phyloP scores from a whole-genome alignment of 2,113 vertebrate species.

The Thomomys bottae region DNA sequence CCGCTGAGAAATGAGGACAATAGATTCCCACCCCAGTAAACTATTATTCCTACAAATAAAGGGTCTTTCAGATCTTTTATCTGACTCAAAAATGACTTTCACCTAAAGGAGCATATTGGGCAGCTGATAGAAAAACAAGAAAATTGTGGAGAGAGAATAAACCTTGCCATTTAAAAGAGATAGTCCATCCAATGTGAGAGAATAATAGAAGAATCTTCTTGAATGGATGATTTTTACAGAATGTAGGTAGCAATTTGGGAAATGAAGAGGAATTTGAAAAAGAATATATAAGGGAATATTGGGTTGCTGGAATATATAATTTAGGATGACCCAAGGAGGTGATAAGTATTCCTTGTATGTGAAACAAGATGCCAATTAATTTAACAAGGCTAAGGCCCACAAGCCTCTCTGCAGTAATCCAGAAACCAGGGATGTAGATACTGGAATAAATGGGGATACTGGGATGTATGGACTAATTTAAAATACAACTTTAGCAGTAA shows the following conservation, averaged over 20 bases:
- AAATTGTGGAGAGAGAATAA: neutral
- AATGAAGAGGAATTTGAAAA: neutral
- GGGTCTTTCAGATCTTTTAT: neutral
- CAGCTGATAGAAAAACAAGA: neutral
- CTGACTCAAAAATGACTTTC: neutral
- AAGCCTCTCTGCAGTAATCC: neutral
- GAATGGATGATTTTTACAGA: neutral
- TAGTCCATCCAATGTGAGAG: neutral
- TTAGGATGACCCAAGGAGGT: neutral
- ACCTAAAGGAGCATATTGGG: neutral
- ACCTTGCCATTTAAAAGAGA: neutral
- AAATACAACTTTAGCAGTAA: neutral
- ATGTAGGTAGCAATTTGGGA: neutral
- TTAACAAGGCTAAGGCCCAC: neutral
- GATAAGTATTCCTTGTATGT: neutral
- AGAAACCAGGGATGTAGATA: neutral
- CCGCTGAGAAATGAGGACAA: neutral
- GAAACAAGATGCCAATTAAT: neutral
- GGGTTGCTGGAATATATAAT: neutral
- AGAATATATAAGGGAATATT: neutral
- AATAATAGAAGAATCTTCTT: neutral
- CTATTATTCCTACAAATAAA: neutral
- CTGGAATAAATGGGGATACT: rapidly evolving
- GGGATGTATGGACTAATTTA: neutral
- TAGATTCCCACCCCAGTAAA: neutral